A percentile compares a stretch with the other conserved stretches of the same genome.
Evolutionary conservation across 2,797 vertebrate species (phyloP).

Genomic region (Squalus acanthias): DNA sequence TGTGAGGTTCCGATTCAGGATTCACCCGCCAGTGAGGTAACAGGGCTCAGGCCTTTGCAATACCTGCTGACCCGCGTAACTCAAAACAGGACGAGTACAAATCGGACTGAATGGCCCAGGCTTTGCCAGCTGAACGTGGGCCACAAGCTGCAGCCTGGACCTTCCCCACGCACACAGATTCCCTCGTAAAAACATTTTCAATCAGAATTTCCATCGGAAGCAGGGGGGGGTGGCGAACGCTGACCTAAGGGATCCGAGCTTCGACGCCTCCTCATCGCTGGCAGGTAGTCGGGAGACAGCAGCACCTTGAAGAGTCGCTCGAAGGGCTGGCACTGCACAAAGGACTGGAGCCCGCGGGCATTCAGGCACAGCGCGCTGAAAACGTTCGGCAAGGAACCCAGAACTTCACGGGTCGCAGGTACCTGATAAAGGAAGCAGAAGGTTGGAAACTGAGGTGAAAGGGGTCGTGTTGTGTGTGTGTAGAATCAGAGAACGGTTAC

Average conservation of each 20-base stretch:
- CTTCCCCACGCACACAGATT: fast-evolving
- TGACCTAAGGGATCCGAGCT: conserved; percentile 93
- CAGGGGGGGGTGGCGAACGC: conserved; percentile 39
- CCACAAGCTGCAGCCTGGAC: neutral
- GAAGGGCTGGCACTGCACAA: conserved; percentile 95
- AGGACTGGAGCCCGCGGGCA: conserved; percentile 88
- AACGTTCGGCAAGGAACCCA: conserved; percentile 91
- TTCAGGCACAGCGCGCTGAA: conserved; percentile 94
- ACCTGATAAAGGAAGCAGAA: conserved; percentile 59
- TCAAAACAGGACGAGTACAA: neutral
- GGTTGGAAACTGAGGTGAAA: conserved; percentile 43
- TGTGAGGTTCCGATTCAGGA: neutral
- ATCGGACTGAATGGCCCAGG: too few relatives aligned
- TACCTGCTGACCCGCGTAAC: neutral
- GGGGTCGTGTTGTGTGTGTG: neutral
- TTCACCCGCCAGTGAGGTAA: neutral
- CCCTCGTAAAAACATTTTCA: neutral
- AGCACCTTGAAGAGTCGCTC: conserved; percentile 97
- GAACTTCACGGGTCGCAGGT: conserved; percentile 88
- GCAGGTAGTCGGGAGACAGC: conserved; percentile 92
- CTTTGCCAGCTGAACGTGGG: neutral
- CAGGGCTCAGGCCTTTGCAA: too few relatives aligned
- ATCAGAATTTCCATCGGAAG: too few relatives aligned
- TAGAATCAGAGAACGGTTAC: too few relatives aligned
- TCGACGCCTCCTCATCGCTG: conserved; percentile 86